Percentiles rank a stretch among this genome's conserved stretches.
Evolutionary conservation across 37 sponge, comb jelly and placozoan genomes (phyloP).

Genomic region (Mnemiopsis leidyi): DNA sequence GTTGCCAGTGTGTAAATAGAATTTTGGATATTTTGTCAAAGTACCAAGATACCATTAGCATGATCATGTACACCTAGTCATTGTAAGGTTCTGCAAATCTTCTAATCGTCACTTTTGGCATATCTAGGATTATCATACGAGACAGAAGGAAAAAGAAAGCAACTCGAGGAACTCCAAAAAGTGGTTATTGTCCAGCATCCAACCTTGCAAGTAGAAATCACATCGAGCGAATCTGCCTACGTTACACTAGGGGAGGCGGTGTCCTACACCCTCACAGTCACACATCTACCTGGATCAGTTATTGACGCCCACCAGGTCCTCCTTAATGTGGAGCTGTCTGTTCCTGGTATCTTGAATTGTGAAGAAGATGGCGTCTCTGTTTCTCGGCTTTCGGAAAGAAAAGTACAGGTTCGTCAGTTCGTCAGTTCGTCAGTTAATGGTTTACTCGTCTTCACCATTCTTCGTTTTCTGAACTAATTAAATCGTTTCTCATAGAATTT

Average conservation of each 20-base stretch:
- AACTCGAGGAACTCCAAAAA: not conserved
- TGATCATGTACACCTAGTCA: no score
- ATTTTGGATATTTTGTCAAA: no score
- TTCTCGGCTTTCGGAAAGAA: constrained; percentile 31
- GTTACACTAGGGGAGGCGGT: constrained; percentile 13
- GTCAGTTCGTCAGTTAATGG: no score
- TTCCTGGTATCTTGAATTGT: not conserved
- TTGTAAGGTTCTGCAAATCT: no score
- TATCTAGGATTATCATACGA: not conserved
- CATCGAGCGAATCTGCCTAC: not conserved
- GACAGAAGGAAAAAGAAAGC: not conserved
- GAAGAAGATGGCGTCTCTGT: not conserved
- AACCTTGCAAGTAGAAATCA: not conserved
- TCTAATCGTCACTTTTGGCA: not conserved
- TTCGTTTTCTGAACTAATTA: no score
- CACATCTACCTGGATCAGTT: not conserved
- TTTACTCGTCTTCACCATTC: no score
- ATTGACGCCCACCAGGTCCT: constrained; percentile 11
- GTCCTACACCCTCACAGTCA: not conserved
- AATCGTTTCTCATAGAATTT: no score
- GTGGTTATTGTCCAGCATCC: not conserved
- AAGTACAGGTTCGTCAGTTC: constrained; percentile 53
- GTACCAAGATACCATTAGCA: no score
- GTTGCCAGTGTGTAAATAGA: no score
- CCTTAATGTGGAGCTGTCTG: constrained; percentile 50